Base-by-base conservation (phyloP, 2,888 invertebrate genomes). In the Temnothorax rugatulus region DNA sequence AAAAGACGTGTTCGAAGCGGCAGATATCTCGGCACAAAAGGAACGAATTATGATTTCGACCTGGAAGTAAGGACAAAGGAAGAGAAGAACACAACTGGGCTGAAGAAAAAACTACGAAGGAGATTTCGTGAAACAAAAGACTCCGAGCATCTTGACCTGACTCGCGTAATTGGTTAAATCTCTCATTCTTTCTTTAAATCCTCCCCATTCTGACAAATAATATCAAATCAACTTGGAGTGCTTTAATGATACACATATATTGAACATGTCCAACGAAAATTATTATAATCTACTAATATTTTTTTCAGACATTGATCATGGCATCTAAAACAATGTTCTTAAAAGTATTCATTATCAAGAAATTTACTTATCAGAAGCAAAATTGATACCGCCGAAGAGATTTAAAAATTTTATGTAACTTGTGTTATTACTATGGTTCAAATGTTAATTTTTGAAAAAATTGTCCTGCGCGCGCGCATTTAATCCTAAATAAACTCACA, bases 131-230 rank as follows among this genome's bases (percentile, higher is more conserved):
- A 90, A 89, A 91, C 89, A 89, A 92, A 91, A 85, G 85, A 88
- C 74, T 84, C 54, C 38, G 38, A 68, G 25, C 18, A 59, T 59
- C 25, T 75, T 84, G 87, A 84, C 90, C 86, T 86, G 90, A 88
- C 87, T 89, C 82, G 86, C 81, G 82, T 86, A 91, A 91, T 92
- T 91, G 92, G 77, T 90, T 87, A 88, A 89, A 88, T 91, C 87
- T 85, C 79, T 85, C 83, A 52, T 86, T 76, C 71, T 84, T 88
- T 77, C 54, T 44, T 25, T 9, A 66, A 74, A 54, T 54, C 13
- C 11, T 9, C 7, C 25, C 1, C 1, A 41, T 68, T 66, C 29
- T 41, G 52, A 66, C 18, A 52, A 63, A 50, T 18, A 21, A 52
- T 1, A 25, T 41, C 13, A 41, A 41, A 52, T 11, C 15, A 15